phyloP scores from a whole-genome alignment of 2,797 vertebrate species.

The Echeneis naucrates region DNA sequence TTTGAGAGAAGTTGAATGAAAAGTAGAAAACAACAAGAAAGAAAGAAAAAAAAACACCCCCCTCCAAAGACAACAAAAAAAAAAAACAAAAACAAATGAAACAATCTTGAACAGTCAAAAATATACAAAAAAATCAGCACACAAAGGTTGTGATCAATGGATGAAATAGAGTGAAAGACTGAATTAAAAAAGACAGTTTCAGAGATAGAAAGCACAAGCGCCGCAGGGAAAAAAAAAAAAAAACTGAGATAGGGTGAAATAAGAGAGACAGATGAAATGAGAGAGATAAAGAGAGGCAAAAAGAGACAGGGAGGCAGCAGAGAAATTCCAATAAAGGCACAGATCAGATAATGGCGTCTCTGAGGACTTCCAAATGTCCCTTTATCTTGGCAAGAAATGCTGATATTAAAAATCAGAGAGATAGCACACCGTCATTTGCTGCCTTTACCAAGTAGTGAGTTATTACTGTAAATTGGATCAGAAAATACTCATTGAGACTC shows the following conservation, averaged over 20 bases:
- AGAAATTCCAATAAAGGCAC: slow-evolving; percentile 79
- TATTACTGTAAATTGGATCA: slow-evolving; percentile 75
- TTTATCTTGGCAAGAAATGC: slow-evolving; percentile 70
- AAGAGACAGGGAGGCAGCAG: slow-evolving; percentile 60
- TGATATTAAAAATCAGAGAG: slow-evolving; percentile 78
- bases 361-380: slow-evolving; percentile 77
- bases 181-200: slow-evolving; percentile 57
- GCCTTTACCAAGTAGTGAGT: slow-evolving; percentile 56
- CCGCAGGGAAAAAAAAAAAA: slow-evolving; percentile 45
- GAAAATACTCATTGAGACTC: slow-evolving; percentile 54
- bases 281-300: slow-evolving; percentile 67
- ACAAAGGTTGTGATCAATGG: slow-evolving; percentile 52
- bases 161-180: slow-evolving; percentile 48
- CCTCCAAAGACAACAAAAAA: no score
- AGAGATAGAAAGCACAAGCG: slow-evolving; percentile 43
- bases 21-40: not conserved
- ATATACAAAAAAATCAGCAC: slow-evolving; percentile 39
- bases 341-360: slow-evolving; percentile 77
- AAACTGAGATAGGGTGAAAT: slow-evolving; percentile 49
- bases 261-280: slow-evolving; percentile 64
- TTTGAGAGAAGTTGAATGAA: slow-evolving; percentile 11
- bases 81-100: not conserved
- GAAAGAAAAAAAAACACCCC: no score
- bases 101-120: slow-evolving; percentile 13
- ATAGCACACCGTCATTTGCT: slow-evolving; percentile 54